Percentiles rank a stretch among this genome's conserved stretches.
Evolutionary conservation across 2,113 vertebrate genomes (phyloP).

Genomic region (Pseudopodoces humilis): DNA sequence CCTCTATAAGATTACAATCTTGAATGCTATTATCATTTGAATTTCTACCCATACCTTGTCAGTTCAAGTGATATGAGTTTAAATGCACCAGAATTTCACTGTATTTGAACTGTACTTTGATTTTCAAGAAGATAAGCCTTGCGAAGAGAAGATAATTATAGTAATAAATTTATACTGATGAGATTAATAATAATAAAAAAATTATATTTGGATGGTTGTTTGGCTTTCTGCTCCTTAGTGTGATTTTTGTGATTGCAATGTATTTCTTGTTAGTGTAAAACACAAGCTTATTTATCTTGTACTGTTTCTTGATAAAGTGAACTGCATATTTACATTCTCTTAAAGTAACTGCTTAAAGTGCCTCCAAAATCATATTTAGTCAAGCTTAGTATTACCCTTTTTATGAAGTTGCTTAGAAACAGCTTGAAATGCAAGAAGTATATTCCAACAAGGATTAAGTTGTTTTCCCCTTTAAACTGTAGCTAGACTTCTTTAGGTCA

Average conservation of each 20-base stretch:
- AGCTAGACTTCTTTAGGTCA: neutral
- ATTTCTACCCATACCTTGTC: neutral
- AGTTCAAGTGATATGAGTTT: neutral
- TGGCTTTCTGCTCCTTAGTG: neutral
- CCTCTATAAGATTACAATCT: neutral
- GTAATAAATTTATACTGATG: neutral
- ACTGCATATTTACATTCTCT: neutral
- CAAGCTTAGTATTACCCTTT: neutral
- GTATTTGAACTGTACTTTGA: neutral
- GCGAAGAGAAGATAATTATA: neutral
- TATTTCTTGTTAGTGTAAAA: neutral
- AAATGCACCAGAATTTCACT: neutral
- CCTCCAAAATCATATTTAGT: neutral
- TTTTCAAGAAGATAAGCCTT: neutral
- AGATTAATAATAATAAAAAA: neutral
- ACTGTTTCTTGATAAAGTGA: neutral
- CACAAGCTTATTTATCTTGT: neutral
- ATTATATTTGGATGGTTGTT: neutral
- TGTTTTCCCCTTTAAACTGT: neutral
- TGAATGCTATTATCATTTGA: neutral
- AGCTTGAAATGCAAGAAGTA: neutral
- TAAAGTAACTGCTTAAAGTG: neutral
- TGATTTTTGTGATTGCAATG: neutral
- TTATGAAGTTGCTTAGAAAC: neutral
- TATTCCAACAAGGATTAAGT: neutral